Base-by-base conservation (phyloP, 2,888 invertebrate genomes). In the Teleiodes luculella region DNA sequence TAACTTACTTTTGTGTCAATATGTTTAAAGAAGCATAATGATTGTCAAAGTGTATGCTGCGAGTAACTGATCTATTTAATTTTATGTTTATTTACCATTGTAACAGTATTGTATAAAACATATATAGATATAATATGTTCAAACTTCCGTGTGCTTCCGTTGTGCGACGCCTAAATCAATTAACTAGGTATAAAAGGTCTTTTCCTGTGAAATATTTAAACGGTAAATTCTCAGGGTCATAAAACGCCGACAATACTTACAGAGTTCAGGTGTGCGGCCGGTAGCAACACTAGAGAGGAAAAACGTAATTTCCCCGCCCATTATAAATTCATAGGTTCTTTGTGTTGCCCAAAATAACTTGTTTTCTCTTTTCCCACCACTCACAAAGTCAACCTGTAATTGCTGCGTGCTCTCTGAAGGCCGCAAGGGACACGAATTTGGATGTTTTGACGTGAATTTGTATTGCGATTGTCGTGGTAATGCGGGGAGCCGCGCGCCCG, bases 311-410 rank as follows among this genome's bases (percentile, higher is more conserved):
- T 84, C 83, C 83, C 74, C 62, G 58, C 64, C 65, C 78, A 86
- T 86, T 84, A 85, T 80, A 84, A 83, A 86, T 86, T 86, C 85
- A 86, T 86, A 83, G 75, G 75, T 78, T 81, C 83, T 84, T 82
- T 83, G 82, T 83, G 82, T 78, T 68, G 63, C 65, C 72, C 68
- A 71, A 80, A 80, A 85, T 82, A 85, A 83, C 79, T 81, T 83
- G 85, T 83, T 83, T 79, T 78, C 47, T 37, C 36, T 41, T 55
- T 46, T 55, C 14, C 58, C 53, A 52, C 50, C 48, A 48, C 58
- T 64, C 63, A 69, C 74, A 72, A 71, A 72, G 72, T 55, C 66
- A 63, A 67, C 65, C 62, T 73, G 76, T 78, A 77, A 78, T 78
- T 79, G 78, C 72, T 68, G 67, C 75, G 70, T 68, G 66, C 57